Conservation (phyloP, 1,140 invertebrate genomes). For the Drosophila navojoa region DNA sequence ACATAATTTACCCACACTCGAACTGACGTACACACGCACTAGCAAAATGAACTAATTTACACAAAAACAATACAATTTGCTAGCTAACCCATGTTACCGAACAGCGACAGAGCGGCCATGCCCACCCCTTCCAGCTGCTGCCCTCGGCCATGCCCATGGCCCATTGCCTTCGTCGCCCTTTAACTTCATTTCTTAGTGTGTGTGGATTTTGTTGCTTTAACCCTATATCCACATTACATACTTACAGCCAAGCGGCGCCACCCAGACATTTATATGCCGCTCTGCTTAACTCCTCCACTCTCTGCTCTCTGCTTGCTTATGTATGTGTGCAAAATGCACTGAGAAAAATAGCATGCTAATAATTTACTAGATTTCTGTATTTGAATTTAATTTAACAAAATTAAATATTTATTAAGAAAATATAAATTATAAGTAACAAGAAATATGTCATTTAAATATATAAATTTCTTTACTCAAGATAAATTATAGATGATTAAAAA, state of each 20-base stretch:
- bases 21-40: conserved; percentile 36
- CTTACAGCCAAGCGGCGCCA: conserved; percentile 74
- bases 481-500: too few relatives aligned
- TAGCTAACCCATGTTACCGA: conserved; percentile 70
- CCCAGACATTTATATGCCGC: conserved; percentile 73
- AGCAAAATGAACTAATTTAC: conserved; percentile 79
- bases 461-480: too few relatives aligned
- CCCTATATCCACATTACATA: conserved; percentile 64
- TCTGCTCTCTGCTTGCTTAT: background rate
- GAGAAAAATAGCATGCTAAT: conserved; percentile 6
- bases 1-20: conserved; percentile 21
- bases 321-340: conserved; percentile 11
- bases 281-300: background rate
- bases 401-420: too few relatives aligned
- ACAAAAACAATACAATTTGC: conserved; percentile 82
- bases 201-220: conserved; percentile 54
- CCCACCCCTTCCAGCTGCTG: background rate
- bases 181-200: conserved; percentile 19
- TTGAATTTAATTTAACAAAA: background rate
- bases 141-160: background rate
- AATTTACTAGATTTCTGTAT: background rate
- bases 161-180: conserved; percentile 1
- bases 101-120: conserved; percentile 1
- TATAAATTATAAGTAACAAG: too few relatives aligned
- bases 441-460: too few relatives aligned